Conservation (phyloP, 2,113 vertebrate species). For the Lanius collurio region DNA sequence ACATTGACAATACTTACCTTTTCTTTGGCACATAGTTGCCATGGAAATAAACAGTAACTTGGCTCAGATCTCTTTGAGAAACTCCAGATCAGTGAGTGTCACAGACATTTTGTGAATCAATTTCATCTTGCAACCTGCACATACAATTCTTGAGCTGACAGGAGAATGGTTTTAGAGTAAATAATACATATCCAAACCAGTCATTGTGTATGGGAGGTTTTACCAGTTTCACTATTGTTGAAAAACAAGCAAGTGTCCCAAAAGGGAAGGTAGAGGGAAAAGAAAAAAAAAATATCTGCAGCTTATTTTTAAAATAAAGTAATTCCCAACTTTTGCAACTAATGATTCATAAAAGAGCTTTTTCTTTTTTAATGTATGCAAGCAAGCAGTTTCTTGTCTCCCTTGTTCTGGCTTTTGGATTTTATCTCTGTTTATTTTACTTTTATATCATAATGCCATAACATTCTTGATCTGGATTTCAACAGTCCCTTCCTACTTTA, state of each 20-base stretch:
- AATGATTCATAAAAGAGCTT: neutral
- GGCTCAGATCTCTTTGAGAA: neutral
- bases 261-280: fast-evolving
- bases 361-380: neutral
- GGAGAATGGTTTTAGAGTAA: neutral
- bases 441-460: neutral
- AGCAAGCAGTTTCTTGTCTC: neutral
- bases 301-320: neutral
- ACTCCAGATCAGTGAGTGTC: neutral
- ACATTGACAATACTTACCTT: neutral
- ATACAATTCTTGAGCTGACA: neutral
- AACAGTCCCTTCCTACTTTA: neutral
- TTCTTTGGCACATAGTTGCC: neutral
- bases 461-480: neutral
- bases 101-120: neutral
- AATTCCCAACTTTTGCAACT: neutral
- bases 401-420: neutral
- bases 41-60: neutral
- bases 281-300: neutral
- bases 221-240: neutral
- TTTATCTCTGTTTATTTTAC: constrained; percentile 8
- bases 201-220: neutral
- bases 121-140: neutral
- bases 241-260: neutral
- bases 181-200: neutral